Base-by-base conservation (phyloP, 1,140 invertebrate genomes). In the Trichoplusia ni region DNA sequence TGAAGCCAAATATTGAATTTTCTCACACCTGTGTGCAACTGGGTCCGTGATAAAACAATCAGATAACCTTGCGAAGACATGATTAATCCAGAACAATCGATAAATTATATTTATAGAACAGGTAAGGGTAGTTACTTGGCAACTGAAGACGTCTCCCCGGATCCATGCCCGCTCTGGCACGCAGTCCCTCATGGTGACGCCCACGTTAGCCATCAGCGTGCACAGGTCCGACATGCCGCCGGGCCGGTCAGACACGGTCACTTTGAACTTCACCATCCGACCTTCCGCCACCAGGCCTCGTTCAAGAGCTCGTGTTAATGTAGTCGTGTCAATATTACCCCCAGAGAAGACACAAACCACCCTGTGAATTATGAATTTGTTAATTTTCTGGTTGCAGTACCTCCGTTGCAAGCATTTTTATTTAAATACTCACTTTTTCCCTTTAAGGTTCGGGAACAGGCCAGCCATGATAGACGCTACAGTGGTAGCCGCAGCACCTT, bases 161-260 rank as follows among this genome's bases (percentile, higher is more conserved):
- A 98, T 93, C 97, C 97, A 99, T 3, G 97, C 97, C 63, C 97
- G 91, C 83, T 98, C 97, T 75, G 98, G 97, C 77, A 97, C 94
- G 42, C 98, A 97, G 81, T 98, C 97, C 82, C 98, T 97, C 53
- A 98, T 95, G 11, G 95, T 96, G 2, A 97, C 96, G 2, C 97
- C 97, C 9, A 95, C 86, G 9, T 91, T 91, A 0, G 93, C 92
- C 1, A 98, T 89, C 19, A 96, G 11, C 14, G 6, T 14, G 25
- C 27, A 46, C 5, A 44, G 6, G 16, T 59, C 97, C 1, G 96
- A 94, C 58, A 98, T 96, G n/a, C 97, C 97, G 4, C 96, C 96
- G 0, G 96, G 96, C 59, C 96, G 91, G 89, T 98, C 98, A 73
- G 93, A 95, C 5, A 98, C 95, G 0, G 95, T 97, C 68, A 90